phyloP scores from a whole-genome alignment of 2,888 invertebrate species.

The Dynastes tityus region DNA sequence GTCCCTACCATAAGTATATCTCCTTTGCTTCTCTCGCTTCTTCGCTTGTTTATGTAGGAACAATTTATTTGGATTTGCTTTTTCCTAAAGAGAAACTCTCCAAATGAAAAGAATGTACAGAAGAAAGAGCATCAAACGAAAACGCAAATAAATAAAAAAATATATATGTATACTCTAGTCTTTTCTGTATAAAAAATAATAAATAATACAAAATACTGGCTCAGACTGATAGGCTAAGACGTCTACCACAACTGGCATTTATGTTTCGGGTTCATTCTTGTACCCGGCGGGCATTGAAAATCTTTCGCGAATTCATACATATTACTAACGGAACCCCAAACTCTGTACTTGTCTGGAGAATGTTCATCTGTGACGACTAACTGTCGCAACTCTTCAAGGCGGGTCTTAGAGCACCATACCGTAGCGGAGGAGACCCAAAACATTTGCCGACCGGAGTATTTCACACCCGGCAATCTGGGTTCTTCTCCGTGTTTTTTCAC shows the following conservation, averaged over 20 bases:
- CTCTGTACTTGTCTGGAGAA: slow-evolving; percentile 73
- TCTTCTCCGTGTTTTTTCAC: slow-evolving; percentile 65
- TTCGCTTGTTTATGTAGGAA: no score
- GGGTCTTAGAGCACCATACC: slow-evolving; percentile 74
- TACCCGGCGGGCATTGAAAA: slow-evolving; percentile 75
- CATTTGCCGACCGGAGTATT: slow-evolving; percentile 70
- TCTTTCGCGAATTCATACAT: slow-evolving; percentile 76
- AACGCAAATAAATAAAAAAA: slow-evolving; percentile 43
- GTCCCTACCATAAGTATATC: no score
- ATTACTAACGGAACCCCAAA: slow-evolving; percentile 76
- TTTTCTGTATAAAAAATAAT: slow-evolving; percentile 51
- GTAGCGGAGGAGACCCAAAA: slow-evolving; percentile 77
- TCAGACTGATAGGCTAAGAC: slow-evolving; percentile 39
- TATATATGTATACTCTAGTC: slow-evolving; percentile 45
- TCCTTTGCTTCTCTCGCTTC: no score
- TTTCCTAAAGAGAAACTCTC: slow-evolving; percentile 8
- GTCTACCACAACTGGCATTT: slow-evolving; percentile 78
- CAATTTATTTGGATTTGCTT: no score
- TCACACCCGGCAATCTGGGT: slow-evolving; percentile 64
- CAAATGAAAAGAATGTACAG: slow-evolving; percentile 32
- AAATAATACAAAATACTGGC: slow-evolving; percentile 53
- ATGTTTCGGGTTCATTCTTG: slow-evolving; percentile 76
- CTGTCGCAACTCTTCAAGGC: slow-evolving; percentile 66
- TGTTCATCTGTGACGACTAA: slow-evolving; percentile 68
- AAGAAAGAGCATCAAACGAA: slow-evolving; percentile 17